A percentile compares a stretch with the other conserved stretches of the same genome.
Conservation (phyloP, 2,888 invertebrate genomes). For the Cyclophora punctaria region DNA sequence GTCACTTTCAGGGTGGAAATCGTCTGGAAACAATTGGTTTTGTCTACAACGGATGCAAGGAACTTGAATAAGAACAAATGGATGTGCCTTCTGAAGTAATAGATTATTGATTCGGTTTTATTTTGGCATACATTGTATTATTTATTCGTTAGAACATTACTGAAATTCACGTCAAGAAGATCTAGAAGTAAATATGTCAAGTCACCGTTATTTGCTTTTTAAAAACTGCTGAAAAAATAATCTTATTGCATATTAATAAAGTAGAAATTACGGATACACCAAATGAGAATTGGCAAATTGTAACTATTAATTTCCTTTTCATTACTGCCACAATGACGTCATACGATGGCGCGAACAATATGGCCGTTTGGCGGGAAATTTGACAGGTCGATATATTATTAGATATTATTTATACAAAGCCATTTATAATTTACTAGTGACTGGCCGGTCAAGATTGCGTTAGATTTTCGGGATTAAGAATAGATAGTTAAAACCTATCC, state of each 20-base stretch:
- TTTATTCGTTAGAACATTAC: too few species aligned
- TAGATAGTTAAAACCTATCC: too few species aligned
- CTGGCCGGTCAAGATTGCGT: too few species aligned
- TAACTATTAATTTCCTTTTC: slow-evolving; percentile 67
- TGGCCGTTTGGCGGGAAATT: slow-evolving; percentile 54
- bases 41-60: background rate
- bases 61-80: background rate
- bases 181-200: too few species aligned
- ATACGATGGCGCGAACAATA: slow-evolving; percentile 54
- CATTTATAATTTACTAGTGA: too few species aligned
- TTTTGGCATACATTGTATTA: too few species aligned
- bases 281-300: slow-evolving; percentile 27
- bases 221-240: background rate
- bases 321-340: slow-evolving; percentile 60
- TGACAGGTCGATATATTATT: slow-evolving; percentile 43
- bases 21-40: slow-evolving; percentile 2
- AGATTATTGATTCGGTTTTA: too few species aligned
- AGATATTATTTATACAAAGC: background rate
- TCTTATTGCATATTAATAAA: slow-evolving; percentile 21
- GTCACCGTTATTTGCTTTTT: too few species aligned
- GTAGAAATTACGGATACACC: slow-evolving; percentile 2
- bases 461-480: too few species aligned
- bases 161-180: too few species aligned
- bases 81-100: too few species aligned
- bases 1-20: background rate